These are phyloP conservation scores for Ellobius talpinus DNA, from an alignment of 2,113 vertebrate genomes.

Conservation along the genomic window DNA sequence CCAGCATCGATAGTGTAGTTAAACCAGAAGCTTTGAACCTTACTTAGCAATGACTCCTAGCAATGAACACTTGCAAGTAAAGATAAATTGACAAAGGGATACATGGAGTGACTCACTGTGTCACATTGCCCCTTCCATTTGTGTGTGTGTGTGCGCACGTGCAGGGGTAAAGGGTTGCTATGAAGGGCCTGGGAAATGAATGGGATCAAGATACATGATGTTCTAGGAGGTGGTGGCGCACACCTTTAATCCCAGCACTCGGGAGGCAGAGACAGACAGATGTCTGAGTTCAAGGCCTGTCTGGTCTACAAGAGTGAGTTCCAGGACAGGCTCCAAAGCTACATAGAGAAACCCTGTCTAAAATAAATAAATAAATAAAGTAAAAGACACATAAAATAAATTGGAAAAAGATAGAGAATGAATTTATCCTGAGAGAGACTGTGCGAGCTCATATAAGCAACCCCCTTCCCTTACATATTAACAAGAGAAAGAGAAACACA, in stretches of 20 bases:
- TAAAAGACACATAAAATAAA: neutral
- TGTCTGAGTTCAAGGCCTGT: no score
- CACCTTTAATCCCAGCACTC: no score
- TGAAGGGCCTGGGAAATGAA: neutral
- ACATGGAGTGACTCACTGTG: neutral
- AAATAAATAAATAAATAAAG: neutral
- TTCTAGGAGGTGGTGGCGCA: no score
- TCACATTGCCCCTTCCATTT: neutral
- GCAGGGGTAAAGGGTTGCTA: neutral
- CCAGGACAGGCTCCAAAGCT: no score
- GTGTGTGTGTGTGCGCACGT: no score
- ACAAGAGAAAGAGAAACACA: neutral
- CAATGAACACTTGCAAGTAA: neutral
- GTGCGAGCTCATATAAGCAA: neutral
- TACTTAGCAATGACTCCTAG: neutral
- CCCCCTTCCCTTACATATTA: no score
- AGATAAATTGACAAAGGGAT: neutral
- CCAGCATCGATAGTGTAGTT: neutral
- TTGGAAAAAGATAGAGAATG: neutral
- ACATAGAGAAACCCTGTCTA: no score
- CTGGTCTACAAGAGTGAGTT: no score
- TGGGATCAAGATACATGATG: neutral
- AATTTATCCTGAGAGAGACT: constrained; percentile 13
- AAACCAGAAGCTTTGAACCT: neutral
- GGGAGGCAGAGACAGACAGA: no score